Evolutionary conservation across 2,113 vertebrate genomes (phyloP).

Genomic region (Mystacornis crossleyi): DNA sequence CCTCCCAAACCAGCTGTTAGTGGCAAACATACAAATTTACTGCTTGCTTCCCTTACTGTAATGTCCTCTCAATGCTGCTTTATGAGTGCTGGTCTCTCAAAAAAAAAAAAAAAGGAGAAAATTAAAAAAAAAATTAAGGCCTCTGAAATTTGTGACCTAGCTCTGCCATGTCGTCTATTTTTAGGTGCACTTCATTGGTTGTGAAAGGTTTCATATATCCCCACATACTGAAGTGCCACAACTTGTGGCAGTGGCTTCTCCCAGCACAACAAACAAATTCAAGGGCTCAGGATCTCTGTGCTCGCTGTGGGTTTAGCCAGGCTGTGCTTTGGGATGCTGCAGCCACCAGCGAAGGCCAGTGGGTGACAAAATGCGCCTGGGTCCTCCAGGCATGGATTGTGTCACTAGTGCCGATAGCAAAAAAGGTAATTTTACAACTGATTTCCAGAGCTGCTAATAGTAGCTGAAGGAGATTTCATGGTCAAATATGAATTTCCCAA

Average conservation of each 20-base stretch:
- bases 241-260: neutral
- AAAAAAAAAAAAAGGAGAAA: too few species aligned
- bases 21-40: conserved; percentile 16
- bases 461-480: neutral
- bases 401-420: neutral
- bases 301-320: accelerated
- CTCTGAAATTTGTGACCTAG: neutral
- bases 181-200: neutral
- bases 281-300: accelerated
- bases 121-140: neutral
- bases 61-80: neutral
- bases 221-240: accelerated
- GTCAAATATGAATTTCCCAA: neutral
- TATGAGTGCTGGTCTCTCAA: neutral
- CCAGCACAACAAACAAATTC: accelerated
- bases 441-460: neutral
- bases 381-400: neutral
- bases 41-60: neutral
- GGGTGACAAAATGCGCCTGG: accelerated
- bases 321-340: neutral
- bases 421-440: neutral
- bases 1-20: conserved; percentile 42
- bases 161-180: neutral
- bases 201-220: neutral
- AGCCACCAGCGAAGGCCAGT: accelerated